These are phyloP conservation scores for Parthenolecanium corni DNA, from an alignment of 2,888 invertebrate species.

Conservation along the genomic window DNA sequence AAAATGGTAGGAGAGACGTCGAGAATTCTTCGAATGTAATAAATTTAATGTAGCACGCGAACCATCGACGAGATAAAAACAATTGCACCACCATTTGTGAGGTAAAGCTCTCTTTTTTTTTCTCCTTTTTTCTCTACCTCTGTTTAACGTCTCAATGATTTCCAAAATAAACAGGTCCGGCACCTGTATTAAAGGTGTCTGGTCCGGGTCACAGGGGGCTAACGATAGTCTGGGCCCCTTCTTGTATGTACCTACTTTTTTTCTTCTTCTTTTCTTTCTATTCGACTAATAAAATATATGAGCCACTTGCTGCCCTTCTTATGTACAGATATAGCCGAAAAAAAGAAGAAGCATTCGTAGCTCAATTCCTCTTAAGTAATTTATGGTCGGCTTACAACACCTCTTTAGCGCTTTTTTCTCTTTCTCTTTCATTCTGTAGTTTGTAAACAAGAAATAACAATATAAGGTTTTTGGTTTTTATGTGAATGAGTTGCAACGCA, in stretches of 20 bases:
- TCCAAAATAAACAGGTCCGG: slow-evolving; percentile 22
- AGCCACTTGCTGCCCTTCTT: slow-evolving; percentile 26
- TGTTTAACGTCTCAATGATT: slow-evolving; percentile 25
- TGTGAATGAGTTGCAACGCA: background rate
- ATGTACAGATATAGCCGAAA: no score
- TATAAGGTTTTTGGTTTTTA: background rate
- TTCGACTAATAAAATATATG: slow-evolving; percentile 25
- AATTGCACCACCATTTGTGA: slow-evolving; percentile 26
- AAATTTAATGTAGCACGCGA: slow-evolving; percentile 26
- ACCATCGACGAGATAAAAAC: slow-evolving; percentile 18
- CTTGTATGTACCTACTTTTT: no score
- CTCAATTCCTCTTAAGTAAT: slow-evolving; percentile 27
- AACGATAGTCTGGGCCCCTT: slow-evolving; percentile 26
- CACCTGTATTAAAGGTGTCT: slow-evolving; percentile 26
- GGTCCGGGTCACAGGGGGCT: slow-evolving; percentile 23
- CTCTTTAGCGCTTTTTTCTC: slow-evolving; percentile 22
- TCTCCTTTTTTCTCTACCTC: no score
- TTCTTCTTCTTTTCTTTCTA: background rate
- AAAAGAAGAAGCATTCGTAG: slow-evolving; percentile 10
- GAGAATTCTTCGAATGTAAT: slow-evolving; percentile 23
- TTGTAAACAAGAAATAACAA: slow-evolving; percentile 18
- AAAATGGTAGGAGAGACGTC: slow-evolving; percentile 1
- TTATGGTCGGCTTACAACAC: slow-evolving; percentile 27
- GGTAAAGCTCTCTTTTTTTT: slow-evolving; percentile 5
- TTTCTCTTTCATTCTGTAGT: no score